These are phyloP conservation scores for Macrocentrus cingulum DNA, from an alignment of 1,140 invertebrate species.

Conservation along the genomic window DNA sequence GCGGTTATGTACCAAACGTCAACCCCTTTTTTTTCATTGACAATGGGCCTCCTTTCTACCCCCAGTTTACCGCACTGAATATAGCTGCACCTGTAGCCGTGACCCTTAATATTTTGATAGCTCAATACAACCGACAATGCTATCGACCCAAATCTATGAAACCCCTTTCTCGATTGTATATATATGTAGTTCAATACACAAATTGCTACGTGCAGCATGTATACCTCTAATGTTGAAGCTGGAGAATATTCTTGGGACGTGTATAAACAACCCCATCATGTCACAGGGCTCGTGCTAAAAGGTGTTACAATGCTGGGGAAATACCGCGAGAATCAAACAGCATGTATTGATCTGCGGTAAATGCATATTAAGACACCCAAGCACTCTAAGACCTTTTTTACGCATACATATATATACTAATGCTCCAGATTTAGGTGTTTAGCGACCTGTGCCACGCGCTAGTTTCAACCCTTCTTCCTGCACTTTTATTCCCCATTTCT, in stretches of 20 bases:
- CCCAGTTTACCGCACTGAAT: constrained; percentile 10
- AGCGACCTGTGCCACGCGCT: neutral
- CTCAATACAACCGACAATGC: constrained; percentile 30
- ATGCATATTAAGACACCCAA: constrained; percentile 7
- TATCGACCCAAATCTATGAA: constrained; percentile 30
- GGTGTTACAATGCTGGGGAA: constrained; percentile 29
- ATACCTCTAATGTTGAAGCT: no score
- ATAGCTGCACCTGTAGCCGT: constrained; percentile 20
- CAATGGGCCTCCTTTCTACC: constrained; percentile 14
- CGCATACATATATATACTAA: neutral
- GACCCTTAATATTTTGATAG: constrained; percentile 32
- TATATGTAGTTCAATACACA: constrained; percentile 29
- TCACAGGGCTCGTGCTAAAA: constrained; percentile 20
- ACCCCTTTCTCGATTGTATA: constrained; percentile 22
- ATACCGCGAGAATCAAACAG: constrained; percentile 23
- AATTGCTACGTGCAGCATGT: constrained; percentile 26
- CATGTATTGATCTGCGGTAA: constrained; percentile 24
- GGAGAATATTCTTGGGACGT: neutral
- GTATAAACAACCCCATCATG: constrained; percentile 7
- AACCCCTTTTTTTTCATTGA: constrained; percentile 21
- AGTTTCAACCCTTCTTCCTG: no score
- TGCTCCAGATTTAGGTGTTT: neutral
- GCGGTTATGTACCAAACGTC: constrained; percentile 12
- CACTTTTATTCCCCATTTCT: neutral
- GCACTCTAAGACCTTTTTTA: constrained; percentile 1